Conservation (phyloP, 2,888 invertebrate species). For the Callosobruchus maculatus region DNA sequence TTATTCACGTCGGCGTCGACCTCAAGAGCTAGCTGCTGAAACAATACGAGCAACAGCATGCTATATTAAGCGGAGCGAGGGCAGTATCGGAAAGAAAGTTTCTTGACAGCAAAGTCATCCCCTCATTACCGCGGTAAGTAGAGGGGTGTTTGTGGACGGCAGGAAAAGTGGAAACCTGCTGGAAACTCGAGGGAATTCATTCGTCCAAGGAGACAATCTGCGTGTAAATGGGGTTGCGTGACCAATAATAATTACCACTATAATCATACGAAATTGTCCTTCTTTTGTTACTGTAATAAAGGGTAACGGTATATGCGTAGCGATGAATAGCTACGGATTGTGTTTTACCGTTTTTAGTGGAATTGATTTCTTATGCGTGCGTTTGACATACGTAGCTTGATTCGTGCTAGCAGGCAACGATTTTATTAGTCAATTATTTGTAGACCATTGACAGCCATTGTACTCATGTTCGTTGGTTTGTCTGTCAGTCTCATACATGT, state of each 20-base stretch:
- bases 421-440: background rate
- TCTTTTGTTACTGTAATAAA: conserved; percentile 1
- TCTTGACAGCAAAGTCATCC: conserved; percentile 3
- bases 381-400: background rate
- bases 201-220: conserved; percentile 16
- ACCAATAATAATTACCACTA: conserved; percentile 22
- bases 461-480: too few species aligned
- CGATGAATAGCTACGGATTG: background rate
- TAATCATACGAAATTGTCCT: conserved; percentile 29
- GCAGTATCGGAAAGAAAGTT: background rate
- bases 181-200: conserved; percentile 12
- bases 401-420: background rate
- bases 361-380: background rate
- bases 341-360: conserved; percentile 12
- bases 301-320: background rate
- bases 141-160: background rate
- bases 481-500: too few species aligned
- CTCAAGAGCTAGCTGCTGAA: background rate
- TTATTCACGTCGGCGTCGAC: background rate
- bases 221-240: conserved; percentile 28
- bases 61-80: conserved; percentile 41
- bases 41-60: background rate
- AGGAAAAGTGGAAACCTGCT: background rate
- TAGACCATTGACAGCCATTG: too few species aligned
- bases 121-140: background rate